Evolutionary conservation across 2,113 vertebrate genomes (phyloP).

Genomic region (Tapirus terrestris): DNA sequence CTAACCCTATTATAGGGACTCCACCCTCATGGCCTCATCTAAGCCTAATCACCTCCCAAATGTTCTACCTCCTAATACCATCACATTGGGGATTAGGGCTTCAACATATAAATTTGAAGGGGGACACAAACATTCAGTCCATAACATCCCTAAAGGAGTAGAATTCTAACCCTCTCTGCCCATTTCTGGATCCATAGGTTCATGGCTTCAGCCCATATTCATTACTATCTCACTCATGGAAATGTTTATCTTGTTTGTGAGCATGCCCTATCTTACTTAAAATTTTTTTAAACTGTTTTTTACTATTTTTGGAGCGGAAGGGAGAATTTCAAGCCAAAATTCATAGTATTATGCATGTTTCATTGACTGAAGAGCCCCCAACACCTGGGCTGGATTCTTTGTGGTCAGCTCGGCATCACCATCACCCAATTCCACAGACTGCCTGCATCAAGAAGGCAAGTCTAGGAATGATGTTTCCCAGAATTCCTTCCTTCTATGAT

Average conservation of each 20-base stretch:
- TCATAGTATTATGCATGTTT: not conserved
- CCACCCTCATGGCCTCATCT: not conserved
- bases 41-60: not conserved
- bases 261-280: not conserved
- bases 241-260: not conserved
- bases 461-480: not conserved
- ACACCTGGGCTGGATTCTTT: not conserved
- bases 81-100: not conserved
- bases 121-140: not conserved
- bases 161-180: not conserved
- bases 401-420: not conserved
- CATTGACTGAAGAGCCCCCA: not conserved
- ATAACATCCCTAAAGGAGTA: not conserved
- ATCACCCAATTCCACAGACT: not conserved
- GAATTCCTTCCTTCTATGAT: not conserved
- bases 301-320: not conserved
- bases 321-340: constrained; percentile 31
- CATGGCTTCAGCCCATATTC: not conserved
- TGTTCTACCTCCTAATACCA: not conserved
- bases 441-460: not conserved
- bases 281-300: not conserved
- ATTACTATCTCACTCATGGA: not conserved
- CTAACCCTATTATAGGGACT: not conserved
- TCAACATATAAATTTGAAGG: not conserved
- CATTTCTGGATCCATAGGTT: not conserved